These are phyloP conservation scores for Ryuthela nishihirai DNA, from an alignment of 2,888 invertebrate genomes.

Conservation along the genomic window DNA sequence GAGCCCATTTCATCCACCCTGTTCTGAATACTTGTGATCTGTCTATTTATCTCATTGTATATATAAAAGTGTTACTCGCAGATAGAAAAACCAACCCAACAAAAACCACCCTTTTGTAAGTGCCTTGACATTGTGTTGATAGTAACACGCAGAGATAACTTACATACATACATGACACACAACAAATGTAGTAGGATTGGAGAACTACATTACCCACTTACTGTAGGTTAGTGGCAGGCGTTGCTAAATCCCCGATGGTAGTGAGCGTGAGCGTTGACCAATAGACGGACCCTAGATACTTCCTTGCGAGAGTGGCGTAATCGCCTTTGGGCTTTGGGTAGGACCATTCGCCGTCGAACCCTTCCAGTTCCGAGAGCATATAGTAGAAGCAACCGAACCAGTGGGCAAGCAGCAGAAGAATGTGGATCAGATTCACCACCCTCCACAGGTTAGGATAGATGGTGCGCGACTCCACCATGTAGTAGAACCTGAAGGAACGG, in stretches of 20 bases:
- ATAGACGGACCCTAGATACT: slow-evolving; percentile 90
- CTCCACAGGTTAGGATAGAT: slow-evolving; percentile 95
- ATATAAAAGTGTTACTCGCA: too few species aligned
- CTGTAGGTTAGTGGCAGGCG: slow-evolving; percentile 94
- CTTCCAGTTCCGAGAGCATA: slow-evolving; percentile 84
- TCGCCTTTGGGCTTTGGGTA: slow-evolving; percentile 61
- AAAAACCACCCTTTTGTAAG: too few species aligned
- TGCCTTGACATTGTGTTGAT: too few species aligned
- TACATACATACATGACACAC: too few species aligned
- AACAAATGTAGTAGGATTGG: too few species aligned
- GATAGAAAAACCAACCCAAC: too few species aligned
- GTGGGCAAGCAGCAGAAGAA: slow-evolving; percentile 87
- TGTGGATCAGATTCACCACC: slow-evolving; percentile 90
- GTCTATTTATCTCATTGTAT: too few species aligned
- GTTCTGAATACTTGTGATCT: too few species aligned
- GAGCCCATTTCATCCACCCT: too few species aligned
- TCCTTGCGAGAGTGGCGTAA: slow-evolving; percentile 82
- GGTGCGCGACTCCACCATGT: slow-evolving; percentile 92
- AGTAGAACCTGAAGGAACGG: slow-evolving; percentile 86
- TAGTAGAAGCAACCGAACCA: slow-evolving; percentile 99
- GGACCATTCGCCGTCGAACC: slow-evolving; percentile 61
- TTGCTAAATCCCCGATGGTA: slow-evolving; percentile 92
- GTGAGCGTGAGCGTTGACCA: slow-evolving; percentile 95
- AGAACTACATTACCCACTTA: too few species aligned
- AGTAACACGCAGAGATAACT: too few species aligned